Conservation (phyloP, 2,888 invertebrate genomes). For the Pteria penguin region DNA sequence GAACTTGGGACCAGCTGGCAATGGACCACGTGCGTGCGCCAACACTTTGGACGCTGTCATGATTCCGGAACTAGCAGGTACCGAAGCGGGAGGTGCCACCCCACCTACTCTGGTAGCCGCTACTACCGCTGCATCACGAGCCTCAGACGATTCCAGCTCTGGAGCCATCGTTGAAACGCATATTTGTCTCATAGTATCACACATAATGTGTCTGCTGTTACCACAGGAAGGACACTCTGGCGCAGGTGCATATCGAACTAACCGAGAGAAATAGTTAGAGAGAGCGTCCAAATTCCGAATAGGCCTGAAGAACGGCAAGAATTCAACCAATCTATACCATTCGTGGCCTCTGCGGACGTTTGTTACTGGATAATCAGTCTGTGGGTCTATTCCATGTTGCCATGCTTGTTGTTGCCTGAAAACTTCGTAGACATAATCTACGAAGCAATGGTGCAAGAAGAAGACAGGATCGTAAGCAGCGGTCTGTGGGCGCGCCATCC, state of each 20-base stretch:
- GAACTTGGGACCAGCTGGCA: slow-evolving; percentile 24
- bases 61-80: slow-evolving; percentile 18
- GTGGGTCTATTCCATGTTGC: slow-evolving; percentile 47
- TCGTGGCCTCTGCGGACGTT: slow-evolving; percentile 17
- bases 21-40: slow-evolving; percentile 22
- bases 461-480: slow-evolving; percentile 69
- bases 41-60: slow-evolving; percentile 10
- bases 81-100: neutral
- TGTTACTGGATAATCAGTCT: slow-evolving; percentile 50
- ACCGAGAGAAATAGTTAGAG: slow-evolving; percentile 34
- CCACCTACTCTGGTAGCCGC: neutral
- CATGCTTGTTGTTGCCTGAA: slow-evolving; percentile 59
- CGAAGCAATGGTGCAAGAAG: slow-evolving; percentile 68
- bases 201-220: slow-evolving; percentile 46
- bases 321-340: slow-evolving; percentile 22
- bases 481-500: slow-evolving; percentile 62
- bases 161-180: slow-evolving; percentile 18
- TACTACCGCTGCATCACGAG: neutral
- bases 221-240: slow-evolving; percentile 50
- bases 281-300: slow-evolving; percentile 54
- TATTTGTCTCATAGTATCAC: slow-evolving; percentile 31
- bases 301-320: slow-evolving; percentile 39
- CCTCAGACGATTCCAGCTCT: neutral
- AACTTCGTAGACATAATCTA: slow-evolving; percentile 70
- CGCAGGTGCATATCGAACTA: slow-evolving; percentile 44